Evolutionary conservation across 2,797 vertebrate species (phyloP), one percentile per base, ranked within the genome.

Genomic region (Notolepis coatsorum): DNA sequence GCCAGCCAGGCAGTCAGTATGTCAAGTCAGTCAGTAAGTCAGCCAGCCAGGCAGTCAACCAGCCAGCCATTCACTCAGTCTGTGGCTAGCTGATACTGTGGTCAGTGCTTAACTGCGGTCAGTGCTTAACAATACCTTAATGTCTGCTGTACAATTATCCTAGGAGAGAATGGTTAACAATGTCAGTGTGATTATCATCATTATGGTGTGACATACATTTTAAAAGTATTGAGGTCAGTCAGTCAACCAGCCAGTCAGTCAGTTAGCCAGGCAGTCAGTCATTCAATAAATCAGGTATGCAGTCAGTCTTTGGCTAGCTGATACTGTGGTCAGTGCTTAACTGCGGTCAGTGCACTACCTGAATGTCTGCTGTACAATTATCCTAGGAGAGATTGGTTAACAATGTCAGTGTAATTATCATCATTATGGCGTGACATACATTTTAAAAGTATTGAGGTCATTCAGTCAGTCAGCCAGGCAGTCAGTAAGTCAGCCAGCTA

Each of bases 341-440:
- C 10, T 3, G 12, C 2, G 33, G 10, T n/a, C n/a, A n/a, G n/a
- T n/a, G n/a, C n/a, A n/a, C n/a, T n/a, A n/a, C n/a, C n/a, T n/a
- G n/a, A n/a, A n/a, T n/a, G n/a, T n/a, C n/a, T n/a, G n/a, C n/a
- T 66, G 72, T 84, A 68, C 64, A 82, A 82, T 87, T 85, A 89
- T 74, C 75, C 75, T 63, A 15, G 51, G 23, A 71, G 68, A 54
- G 73, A 79, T 52, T 66, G 67, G 43, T 73, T 77, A 71, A 48
- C 61, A 70, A 47, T 51, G 42, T 43, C 27, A 2, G 6, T 61
- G 47, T 59, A 37, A 71, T 79, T 62, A 68, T 71, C 83, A 83
- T 79, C 47, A 48, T 67, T 60, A 71, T 61, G 39, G 48, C 49
- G 74, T 68, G 61, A 45, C 68, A 53, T 5, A 0, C 66, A 61